Percentiles rank a stretch among this genome's conserved stretches.
These are phyloP conservation scores for Neodiprion lecontei DNA, from an alignment of 1,140 invertebrate genomes.

Conservation along the genomic window DNA sequence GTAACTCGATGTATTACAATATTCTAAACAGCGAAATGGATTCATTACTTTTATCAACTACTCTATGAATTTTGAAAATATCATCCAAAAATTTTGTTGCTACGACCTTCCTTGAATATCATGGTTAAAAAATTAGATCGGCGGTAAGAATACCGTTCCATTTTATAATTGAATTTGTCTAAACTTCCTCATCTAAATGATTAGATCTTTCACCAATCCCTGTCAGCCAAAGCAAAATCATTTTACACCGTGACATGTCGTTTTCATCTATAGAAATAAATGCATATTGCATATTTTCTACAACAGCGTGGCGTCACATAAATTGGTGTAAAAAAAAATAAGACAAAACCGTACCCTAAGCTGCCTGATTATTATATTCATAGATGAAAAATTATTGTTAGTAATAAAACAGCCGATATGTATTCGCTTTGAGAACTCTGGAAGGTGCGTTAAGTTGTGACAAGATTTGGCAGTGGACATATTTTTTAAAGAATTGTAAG, in stretches of 20 bases:
- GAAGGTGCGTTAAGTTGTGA: conserved; percentile 66
- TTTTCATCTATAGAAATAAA: no score
- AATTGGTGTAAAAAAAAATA: not conserved
- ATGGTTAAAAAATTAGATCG: no score
- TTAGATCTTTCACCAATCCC: not conserved
- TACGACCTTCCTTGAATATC: conserved; percentile 12
- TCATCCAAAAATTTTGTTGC: conserved; percentile 29
- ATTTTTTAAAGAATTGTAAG: conserved; percentile 22
- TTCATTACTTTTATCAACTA: not conserved
- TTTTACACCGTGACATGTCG: not conserved
- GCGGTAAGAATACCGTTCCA: no score
- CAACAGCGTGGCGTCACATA: no score
- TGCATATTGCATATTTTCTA: no score
- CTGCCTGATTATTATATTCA: not conserved
- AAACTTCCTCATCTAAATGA: not conserved
- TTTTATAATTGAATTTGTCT: no score
- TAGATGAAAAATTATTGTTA: not conserved
- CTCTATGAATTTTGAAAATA: no score
- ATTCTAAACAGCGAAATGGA: no score
- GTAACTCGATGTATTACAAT: no score
- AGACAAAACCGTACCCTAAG: not conserved
- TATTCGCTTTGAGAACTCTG: conserved; percentile 55
- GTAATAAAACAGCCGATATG: not conserved
- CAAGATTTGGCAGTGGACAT: conserved; percentile 56
- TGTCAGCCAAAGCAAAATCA: not conserved